Evolutionary conservation across 2,113 vertebrate species (phyloP).

Genomic region (Vidua chalybeata): DNA sequence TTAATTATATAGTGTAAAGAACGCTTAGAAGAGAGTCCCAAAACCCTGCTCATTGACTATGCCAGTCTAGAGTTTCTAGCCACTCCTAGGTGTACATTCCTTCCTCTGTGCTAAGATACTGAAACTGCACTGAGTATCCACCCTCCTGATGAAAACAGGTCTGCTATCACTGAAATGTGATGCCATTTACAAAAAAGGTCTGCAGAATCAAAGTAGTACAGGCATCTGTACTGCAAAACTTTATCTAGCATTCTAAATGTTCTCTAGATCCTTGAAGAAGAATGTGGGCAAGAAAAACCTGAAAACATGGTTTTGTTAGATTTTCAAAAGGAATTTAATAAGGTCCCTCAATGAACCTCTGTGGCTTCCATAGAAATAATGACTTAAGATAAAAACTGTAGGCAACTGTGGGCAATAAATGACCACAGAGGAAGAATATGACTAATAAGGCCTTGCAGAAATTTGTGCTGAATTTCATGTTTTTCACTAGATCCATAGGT

Average conservation of each 20-base stretch:
- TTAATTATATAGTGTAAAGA: neutral
- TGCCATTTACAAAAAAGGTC: neutral
- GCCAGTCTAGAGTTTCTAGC: neutral
- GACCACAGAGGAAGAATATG: neutral
- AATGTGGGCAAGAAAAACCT: neutral
- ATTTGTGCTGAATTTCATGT: neutral
- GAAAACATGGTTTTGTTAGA: neutral
- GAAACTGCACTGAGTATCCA: neutral
- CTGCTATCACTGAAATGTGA: neutral
- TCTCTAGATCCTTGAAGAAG: neutral
- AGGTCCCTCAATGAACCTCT: neutral
- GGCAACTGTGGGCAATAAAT: neutral
- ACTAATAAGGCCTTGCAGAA: neutral
- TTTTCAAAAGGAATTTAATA: neutral
- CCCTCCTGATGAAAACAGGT: neutral
- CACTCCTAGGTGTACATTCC: neutral
- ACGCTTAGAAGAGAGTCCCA: neutral
- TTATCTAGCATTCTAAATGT: neutral
- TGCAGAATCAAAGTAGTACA: neutral
- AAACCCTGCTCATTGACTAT: neutral
- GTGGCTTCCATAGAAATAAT: neutral
- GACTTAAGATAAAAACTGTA: neutral
- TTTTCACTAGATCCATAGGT: neutral
- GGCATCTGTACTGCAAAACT: neutral
- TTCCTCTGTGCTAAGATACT: neutral